Evolutionary conservation across 2,888 invertebrate genomes (phyloP).

Genomic region (Cataglyphis altisquamis): DNA sequence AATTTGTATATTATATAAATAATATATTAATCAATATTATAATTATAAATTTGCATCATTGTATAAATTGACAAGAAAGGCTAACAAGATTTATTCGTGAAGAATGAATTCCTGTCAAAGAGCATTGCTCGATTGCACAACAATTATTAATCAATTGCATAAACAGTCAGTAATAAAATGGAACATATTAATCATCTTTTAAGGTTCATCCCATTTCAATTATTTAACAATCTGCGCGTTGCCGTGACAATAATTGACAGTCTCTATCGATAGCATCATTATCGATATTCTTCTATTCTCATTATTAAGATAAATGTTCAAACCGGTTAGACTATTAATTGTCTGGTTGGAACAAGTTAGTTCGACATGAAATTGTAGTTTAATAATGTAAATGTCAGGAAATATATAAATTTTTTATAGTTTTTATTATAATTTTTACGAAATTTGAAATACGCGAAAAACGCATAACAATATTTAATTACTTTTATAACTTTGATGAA

Average conservation of each 20-base stretch:
- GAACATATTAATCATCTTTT: constrained; percentile 40
- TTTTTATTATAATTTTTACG: background rate
- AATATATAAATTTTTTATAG: background rate
- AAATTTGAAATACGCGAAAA: background rate
- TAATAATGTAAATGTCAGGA: background rate
- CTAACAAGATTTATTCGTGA: background rate
- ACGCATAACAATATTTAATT: background rate
- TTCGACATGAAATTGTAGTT: constrained; percentile 19
- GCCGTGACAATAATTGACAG: constrained; percentile 50
- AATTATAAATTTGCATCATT: background rate
- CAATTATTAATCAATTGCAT: constrained; percentile 46
- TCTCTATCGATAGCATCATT: constrained; percentile 45
- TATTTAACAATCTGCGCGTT: constrained; percentile 26
- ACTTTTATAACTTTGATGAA: background rate
- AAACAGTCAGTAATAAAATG: constrained; percentile 45
- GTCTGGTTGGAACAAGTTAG: constrained; percentile 64
- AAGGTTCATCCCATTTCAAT: constrained; percentile 29
- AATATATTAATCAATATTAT: background rate
- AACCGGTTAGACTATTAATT: constrained; percentile 2
- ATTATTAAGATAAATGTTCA: constrained; percentile 54
- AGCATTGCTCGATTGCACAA: background rate
- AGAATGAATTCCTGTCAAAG: background rate
- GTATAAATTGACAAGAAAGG: background rate
- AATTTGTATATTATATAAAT: too few species aligned
- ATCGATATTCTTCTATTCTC: constrained; percentile 35